Evolutionary conservation across 2,113 vertebrate genomes (phyloP).

Genomic region (Laticauda colubrina): DNA sequence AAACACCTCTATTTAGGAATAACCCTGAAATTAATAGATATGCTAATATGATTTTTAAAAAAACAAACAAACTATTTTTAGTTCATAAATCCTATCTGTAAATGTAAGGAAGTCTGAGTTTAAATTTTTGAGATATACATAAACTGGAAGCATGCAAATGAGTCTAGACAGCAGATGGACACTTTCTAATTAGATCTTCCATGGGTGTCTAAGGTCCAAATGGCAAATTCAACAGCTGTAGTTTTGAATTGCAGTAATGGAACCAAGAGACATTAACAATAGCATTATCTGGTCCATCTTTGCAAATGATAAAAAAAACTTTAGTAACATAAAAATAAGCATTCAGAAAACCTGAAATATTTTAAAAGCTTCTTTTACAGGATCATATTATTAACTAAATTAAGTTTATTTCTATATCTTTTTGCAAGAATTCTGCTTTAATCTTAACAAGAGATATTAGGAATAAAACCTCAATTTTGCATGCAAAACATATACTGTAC

Average conservation of each 20-base stretch:
- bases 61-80: background rate
- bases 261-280: background rate
- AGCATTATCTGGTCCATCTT: background rate
- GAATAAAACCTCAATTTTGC: background rate
- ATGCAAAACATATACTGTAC: background rate
- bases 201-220: background rate
- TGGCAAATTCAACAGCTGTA: slow-evolving; percentile 10
- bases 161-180: slow-evolving; percentile 27
- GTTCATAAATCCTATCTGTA: background rate
- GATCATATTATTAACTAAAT: background rate
- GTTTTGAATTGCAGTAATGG: background rate
- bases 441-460: background rate
- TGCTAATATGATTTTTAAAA: background rate
- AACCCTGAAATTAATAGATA: background rate
- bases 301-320: background rate
- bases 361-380: background rate
- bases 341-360: background rate
- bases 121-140: background rate
- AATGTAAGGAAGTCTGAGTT: background rate
- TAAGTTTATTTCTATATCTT: background rate
- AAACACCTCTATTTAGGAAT: background rate
- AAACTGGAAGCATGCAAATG: background rate
- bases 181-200: slow-evolving; percentile 17
- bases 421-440: background rate
- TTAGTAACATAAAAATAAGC: background rate